Evolutionary conservation across 2,888 invertebrate species (phyloP).

Genomic region (Parelbella ahira): DNA sequence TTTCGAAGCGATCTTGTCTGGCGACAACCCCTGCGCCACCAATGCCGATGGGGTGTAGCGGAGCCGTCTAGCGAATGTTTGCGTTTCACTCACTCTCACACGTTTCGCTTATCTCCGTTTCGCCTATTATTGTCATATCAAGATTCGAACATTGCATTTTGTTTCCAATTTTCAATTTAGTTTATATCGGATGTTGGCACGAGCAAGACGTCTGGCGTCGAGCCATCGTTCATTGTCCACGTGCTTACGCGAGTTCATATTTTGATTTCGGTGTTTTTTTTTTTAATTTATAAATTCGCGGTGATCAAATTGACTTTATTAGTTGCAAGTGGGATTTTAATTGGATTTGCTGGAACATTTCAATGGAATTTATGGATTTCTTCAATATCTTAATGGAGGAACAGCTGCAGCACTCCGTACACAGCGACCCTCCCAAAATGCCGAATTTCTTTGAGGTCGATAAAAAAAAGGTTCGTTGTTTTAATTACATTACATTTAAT

Average conservation of each 20-base stretch:
- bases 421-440: conserved; percentile 61
- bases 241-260: conserved; percentile 52
- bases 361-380: conserved; percentile 71
- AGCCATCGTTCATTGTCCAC: conserved; percentile 61
- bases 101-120: conserved; percentile 59
- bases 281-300: conserved; percentile 29
- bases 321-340: conserved; percentile 38
- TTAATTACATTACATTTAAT: too few species aligned
- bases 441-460: conserved; percentile 72
- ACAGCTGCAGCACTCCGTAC: conserved; percentile 47
- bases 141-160: conserved; percentile 78
- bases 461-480: conserved; percentile 67
- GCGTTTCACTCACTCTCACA: conserved; percentile 50
- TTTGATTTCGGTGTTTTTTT: conserved; percentile 36
- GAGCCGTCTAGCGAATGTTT: conserved; percentile 53
- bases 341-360: conserved; percentile 39
- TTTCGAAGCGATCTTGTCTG: conserved; percentile 69
- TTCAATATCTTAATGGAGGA: conserved; percentile 65
- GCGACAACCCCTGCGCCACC: conserved; percentile 75
- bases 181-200: conserved; percentile 78
- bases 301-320: conserved; percentile 38
- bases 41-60: conserved; percentile 72
- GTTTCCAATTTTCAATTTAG: conserved; percentile 80
- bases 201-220: conserved; percentile 70
- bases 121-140: conserved; percentile 79